Conservation (phyloP, 2,113 vertebrate species). For the Condylura cristata region DNA sequence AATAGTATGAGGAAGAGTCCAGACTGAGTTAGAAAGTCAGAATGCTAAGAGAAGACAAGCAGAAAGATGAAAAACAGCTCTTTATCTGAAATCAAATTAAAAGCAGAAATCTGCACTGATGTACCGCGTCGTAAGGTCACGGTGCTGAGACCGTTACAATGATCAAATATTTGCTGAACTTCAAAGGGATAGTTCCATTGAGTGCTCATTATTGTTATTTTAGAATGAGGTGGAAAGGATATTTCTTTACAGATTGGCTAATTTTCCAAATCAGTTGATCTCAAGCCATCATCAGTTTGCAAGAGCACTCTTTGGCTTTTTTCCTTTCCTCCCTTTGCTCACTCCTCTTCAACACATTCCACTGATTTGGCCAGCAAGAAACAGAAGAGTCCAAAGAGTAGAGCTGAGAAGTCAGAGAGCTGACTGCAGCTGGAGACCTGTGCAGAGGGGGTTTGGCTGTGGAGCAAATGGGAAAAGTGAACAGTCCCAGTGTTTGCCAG, state of each 20-base stretch:
- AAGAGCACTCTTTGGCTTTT: not conserved
- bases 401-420: constrained; percentile 24
- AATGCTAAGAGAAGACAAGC: constrained; percentile 31
- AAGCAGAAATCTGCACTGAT: not conserved
- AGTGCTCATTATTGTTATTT: not conserved
- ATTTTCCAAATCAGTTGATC: constrained; percentile 19
- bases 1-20: not conserved
- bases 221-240: not conserved
- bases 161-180: constrained; percentile 18
- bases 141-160: not conserved
- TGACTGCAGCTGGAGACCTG: constrained; percentile 7
- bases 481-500: too few species aligned
- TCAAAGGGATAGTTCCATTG: not conserved
- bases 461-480: not conserved
- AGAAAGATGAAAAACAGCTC: not conserved
- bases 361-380: constrained; percentile 17
- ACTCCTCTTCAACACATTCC: not conserved
- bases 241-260: not conserved
- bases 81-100: not conserved
- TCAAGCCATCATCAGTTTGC: not conserved
- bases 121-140: not conserved
- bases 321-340: not conserved
- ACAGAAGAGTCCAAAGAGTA: constrained; percentile 23
- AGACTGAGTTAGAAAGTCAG: not conserved
- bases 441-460: constrained; percentile 3